Evolutionary conservation across 2,113 vertebrate genomes (phyloP), one percentile per base, ranked within the genome.

Genomic region (Trichechus manatus): DNA sequence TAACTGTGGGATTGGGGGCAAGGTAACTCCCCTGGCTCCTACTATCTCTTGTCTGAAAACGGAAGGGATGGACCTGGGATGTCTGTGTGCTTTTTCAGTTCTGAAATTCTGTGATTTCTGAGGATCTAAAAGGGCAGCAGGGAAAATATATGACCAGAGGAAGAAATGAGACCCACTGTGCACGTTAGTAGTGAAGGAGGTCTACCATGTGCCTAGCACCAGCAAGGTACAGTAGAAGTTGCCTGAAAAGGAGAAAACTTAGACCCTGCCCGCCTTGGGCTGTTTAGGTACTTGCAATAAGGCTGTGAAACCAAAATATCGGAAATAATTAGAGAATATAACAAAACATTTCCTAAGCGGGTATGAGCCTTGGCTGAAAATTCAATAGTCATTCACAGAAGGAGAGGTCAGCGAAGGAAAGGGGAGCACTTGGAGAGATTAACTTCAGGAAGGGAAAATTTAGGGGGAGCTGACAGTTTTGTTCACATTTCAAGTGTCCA

Each of bases 391-490:
- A 59, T 80, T 66, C 80, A 68, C 64, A 87, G 39, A 39, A 39
- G 56, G 20, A 23, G 59, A 81, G 44, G 74, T 75, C 50, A 77
- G 74, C 50, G 50, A 81, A 88, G 36, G 66, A 80, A 68, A 70
- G 20, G 56, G 27, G 6, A 68, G 42, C 6, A 0, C 8, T 70
- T 39, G 64, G n/a, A 56, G 19, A 61, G 94, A 85, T 44, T 89
- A 89, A 50, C 53, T 84, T 77, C 77, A 42, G 66, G n/a, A 77
- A 92, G n/a, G 93, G 53, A 92, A 92, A 47, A 53, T 44, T 56
- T n/a, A 68, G 72, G 64, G 5, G 7, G 68, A 15, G 70, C 72
- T 87, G 31, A 68, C 31, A 68, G 64, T 31, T 68, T 1, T 68
- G 64, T 68, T 33, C 27, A 29, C 5, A 29, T 9, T 64, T 64